phyloP scores from a whole-genome alignment of 2,888 invertebrate genomes.

The Parnassius orleans region DNA sequence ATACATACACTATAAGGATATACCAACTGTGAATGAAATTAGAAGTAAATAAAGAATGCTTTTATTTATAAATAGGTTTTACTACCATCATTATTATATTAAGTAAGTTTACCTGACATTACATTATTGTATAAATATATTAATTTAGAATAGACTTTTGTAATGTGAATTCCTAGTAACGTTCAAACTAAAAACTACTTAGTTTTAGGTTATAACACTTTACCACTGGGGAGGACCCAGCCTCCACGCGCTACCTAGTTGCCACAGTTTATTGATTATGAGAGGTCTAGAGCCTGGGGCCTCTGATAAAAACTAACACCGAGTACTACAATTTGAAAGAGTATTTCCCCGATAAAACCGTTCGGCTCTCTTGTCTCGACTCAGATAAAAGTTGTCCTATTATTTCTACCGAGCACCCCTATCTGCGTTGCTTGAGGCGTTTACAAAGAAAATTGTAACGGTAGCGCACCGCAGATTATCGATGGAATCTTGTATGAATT shows the following conservation, averaged over 20 bases:
- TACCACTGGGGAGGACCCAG: background rate
- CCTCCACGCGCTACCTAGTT: conserved; percentile 32
- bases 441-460: conserved; percentile 40
- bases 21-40: too few species aligned
- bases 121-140: too few species aligned
- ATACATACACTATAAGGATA: too few species aligned
- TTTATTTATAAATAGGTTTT: too few species aligned
- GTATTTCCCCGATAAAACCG: conserved; percentile 56
- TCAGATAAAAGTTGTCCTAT: conserved; percentile 69
- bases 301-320: conserved; percentile 65
- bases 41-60: too few species aligned
- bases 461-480: conserved; percentile 50
- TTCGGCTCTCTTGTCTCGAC: conserved; percentile 48
- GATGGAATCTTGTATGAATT: conserved; percentile 59
- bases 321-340: conserved; percentile 59
- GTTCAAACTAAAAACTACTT: too few species aligned
- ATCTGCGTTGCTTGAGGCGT: conserved; percentile 43
- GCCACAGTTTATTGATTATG: conserved; percentile 54
- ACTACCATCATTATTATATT: too few species aligned
- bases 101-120: too few species aligned
- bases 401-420: conserved; percentile 51
- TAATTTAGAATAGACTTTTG: too few species aligned
- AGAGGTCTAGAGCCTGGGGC: conserved; percentile 49
- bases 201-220: conserved; percentile 2
- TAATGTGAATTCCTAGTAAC: too few species aligned